Base-by-base conservation (phyloP, 2,888 invertebrate species). In the Oligia strigilis region DNA sequence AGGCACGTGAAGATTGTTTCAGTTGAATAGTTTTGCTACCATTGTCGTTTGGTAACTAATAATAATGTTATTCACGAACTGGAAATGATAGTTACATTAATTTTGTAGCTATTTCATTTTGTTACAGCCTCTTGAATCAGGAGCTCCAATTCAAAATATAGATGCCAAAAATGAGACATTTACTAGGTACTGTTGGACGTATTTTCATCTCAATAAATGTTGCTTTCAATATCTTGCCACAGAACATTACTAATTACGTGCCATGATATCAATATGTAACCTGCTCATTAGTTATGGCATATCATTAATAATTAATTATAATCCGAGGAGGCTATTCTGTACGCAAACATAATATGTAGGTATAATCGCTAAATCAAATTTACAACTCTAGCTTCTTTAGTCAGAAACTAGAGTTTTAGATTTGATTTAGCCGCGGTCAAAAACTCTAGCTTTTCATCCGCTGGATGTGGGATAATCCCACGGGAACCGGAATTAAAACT, bases 1-100 rank as follows among this genome's bases (percentile, higher is more conserved):
- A 67, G 70, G 79, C 84, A 89, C 83, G 85, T 84, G 75, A 79
- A 60, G 60, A 79, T 43, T 66, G 71, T 83, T 84, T 78, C 71
- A 69, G 58, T 71, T 78, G 75, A 84, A 80, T 77, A 82, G 78
- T 87, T 82, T 73, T 62, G 52, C 43, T 73, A 46, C 70, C 58
- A 29, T 17, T 58, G n/a, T 60, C 23, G 52, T 62, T 64, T 52
- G 65, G 65, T 46, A 43, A 36, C 66, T 71, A 70, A 55, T 65
- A 60, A 66, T 78, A 77, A 77, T 52, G 6, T 2, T 82, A 76
- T 82, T 69, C 43, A 55, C 17, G 6, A 66, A 78, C 36, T 60
- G 23, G 49, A 64, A 82, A 36, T 58, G 9, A 64, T 64, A 65
- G 49, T 70, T 23, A 43, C 49, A 52, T 64, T 65, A 0, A 52